Base-by-base conservation (phyloP, 2,888 invertebrate species). In the Notodonta ziczac region DNA sequence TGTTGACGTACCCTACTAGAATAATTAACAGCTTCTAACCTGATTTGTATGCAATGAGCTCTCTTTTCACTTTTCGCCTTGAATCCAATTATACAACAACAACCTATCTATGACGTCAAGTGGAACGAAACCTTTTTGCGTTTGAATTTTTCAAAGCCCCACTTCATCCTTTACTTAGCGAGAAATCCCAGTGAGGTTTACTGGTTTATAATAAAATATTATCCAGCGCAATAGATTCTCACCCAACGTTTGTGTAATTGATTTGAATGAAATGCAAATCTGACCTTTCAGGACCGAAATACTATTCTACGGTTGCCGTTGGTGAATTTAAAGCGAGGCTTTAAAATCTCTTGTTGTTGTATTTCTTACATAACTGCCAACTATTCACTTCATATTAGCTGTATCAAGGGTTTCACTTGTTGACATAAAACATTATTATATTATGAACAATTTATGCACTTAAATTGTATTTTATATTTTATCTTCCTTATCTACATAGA, bases 181-280 rank as follows among this genome's bases (percentile, higher is more conserved):
- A 12, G 32, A 52, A 52, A 52, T 52, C 12, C 4, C n/a, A 44
- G 51, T 60, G 16, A 58, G 51, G 60, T 55, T 48, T 40, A 48
- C 1, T 3, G 12, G 32, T 39, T 24, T 58, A 58, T 53, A 58
- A 56, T 60, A 53, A 56, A 60, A 63, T 54, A 62, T 59, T 58
- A 56, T 60, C 42, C 53, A 58, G 24, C 51, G 53, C 61, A 63
- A 61, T 60, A 66, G 61, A 69, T 59, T 67, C 65, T 61, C 32
- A 8, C n/a, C 48, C 55, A 55, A 63, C 53, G 55, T 58, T 69
- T 58, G 56, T 56, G 32, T 70, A 79, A n/a, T n/a, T n/a, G n/a
- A n/a, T n/a, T n/a, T n/a, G n/a, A n/a, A 79, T 77, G 61, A 74
- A 77, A 79, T 80, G 79, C 72, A 78, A 78, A 78, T 76, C 72